Percentiles rank a stretch among this genome's conserved stretches.
These are phyloP conservation scores for Narcine bancroftii DNA, from an alignment of 2,113 vertebrate species.

Conservation along the genomic window DNA sequence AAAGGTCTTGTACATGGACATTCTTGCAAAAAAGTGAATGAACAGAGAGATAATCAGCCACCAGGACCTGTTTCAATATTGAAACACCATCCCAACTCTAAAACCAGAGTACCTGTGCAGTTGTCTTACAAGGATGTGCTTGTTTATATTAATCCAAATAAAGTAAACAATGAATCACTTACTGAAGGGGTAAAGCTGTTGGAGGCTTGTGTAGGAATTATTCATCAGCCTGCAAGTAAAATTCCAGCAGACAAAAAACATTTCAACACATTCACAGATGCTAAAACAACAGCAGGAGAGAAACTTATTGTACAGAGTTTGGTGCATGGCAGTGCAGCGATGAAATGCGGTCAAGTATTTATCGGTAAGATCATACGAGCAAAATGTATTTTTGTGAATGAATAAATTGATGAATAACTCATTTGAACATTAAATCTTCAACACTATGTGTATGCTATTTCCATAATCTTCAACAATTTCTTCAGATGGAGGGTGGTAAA, in stretches of 20 bases:
- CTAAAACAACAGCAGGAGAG: slow-evolving; percentile 49
- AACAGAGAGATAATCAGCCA: slow-evolving; percentile 38
- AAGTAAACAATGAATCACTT: slow-evolving; percentile 49
- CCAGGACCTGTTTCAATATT: slow-evolving; percentile 71
- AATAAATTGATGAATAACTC: background rate
- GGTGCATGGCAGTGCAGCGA: slow-evolving; percentile 74
- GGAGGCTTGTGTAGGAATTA: slow-evolving; percentile 77
- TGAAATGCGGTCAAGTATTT: slow-evolving; percentile 74
- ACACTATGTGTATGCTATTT: background rate
- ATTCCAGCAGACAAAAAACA: slow-evolving; percentile 52
- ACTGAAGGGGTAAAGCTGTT: slow-evolving; percentile 65
- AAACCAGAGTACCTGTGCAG: slow-evolving; percentile 56
- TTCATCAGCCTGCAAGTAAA: slow-evolving; percentile 69
- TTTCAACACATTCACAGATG: slow-evolving; percentile 41
- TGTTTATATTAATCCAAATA: slow-evolving; percentile 84
- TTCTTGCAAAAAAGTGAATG: slow-evolving; percentile 43
- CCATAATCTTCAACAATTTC: too few species aligned
- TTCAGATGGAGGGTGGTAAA: too few species aligned
- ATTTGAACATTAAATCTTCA: too few species aligned
- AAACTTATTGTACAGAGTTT: slow-evolving; percentile 77
- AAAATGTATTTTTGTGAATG: background rate
- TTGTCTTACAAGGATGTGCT: slow-evolving; percentile 72
- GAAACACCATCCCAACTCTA: slow-evolving; percentile 66
- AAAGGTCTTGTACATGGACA: slow-evolving; percentile 58
- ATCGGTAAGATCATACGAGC: slow-evolving; percentile 67